Evolutionary conservation across 1,140 invertebrate species (phyloP), one percentile per base, ranked within the genome.

Genomic region (Caenorhabditis inopinata): DNA sequence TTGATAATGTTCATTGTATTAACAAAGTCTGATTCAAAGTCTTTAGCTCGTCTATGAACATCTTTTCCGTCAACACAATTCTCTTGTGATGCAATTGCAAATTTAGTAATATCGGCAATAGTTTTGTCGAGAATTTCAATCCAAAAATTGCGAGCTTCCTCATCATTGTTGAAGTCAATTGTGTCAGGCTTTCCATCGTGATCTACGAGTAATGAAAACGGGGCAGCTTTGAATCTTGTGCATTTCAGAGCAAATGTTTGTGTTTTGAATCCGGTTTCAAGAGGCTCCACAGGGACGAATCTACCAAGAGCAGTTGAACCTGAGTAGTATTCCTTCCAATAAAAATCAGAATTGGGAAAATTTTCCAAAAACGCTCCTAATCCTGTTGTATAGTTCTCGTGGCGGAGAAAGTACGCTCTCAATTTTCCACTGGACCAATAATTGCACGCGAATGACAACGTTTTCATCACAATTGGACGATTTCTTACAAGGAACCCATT

Each of bases 111-210:
- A 85, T 90, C 89, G 23, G 88, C 87, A 32, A 89, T 89, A 53
- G 94, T 92, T 84, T 94, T 92, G 87, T 95, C 93, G 87, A 97
- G 94, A 88, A 95, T 96, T 74, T 93, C 91, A 53, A 97, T 90
- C 96, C 96, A 98, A 90, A 97, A 97, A 82, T 93, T 92, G 85
- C 95, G 92, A 21, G 95, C 95, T 89, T 94, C 93, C 82, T 91
- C 90, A 90, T 97, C 94, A 85, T 92, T 91, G 58, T 93, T 92
- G 14, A 97, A 91, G 90, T 97, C 94, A 74, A 95, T 92, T 21
- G 94, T 94, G 89, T 97, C 95, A 18, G 95, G 94, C 88, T 92
- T 75, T 47, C 47, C 74, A 51, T 75, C 74, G 14, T 47, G 12
- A n/a, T 76, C 53, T 76, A 90, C 89, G 16, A 94, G 84, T 11